Evolutionary conservation across 1,140 invertebrate genomes (phyloP).

Genomic region (Grapholita molesta): DNA sequence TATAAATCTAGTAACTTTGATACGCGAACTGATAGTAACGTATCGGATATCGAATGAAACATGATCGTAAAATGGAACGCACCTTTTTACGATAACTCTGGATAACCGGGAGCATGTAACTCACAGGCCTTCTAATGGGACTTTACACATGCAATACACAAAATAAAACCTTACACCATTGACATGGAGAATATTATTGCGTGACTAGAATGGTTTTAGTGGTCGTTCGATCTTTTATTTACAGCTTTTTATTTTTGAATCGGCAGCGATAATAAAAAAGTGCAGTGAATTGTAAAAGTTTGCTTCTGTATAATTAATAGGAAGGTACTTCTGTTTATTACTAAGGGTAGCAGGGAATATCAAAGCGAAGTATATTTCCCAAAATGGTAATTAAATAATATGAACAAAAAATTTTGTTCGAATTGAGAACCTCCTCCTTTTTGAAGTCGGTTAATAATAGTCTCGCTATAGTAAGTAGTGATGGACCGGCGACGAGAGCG

Average conservation of each 20-base stretch:
- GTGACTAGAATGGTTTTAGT: not conserved
- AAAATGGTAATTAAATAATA: too few relatives aligned
- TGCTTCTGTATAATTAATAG: not conserved
- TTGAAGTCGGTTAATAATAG: too few relatives aligned
- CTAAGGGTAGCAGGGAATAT: too few relatives aligned
- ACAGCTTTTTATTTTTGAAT: not conserved
- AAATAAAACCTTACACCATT: not conserved
- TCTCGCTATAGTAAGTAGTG: too few relatives aligned
- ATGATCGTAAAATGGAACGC: constrained; percentile 8
- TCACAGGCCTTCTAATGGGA: not conserved
- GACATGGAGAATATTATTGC: not conserved
- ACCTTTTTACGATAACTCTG: constrained; percentile 12
- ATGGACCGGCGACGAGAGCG: too few relatives aligned
- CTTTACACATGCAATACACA: not conserved
- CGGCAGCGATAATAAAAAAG: not conserved
- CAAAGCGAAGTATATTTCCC: too few relatives aligned
- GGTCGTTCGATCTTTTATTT: not conserved
- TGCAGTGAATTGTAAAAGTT: not conserved
- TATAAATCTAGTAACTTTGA: not conserved
- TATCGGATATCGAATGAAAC: constrained; percentile 11
- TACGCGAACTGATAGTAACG: not conserved
- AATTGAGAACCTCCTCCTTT: too few relatives aligned
- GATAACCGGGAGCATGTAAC: not conserved
- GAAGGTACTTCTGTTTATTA: not conserved
- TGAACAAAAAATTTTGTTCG: too few relatives aligned